Base-by-base conservation (phyloP, 2,888 invertebrate genomes). In the Drosophila differens region DNA sequence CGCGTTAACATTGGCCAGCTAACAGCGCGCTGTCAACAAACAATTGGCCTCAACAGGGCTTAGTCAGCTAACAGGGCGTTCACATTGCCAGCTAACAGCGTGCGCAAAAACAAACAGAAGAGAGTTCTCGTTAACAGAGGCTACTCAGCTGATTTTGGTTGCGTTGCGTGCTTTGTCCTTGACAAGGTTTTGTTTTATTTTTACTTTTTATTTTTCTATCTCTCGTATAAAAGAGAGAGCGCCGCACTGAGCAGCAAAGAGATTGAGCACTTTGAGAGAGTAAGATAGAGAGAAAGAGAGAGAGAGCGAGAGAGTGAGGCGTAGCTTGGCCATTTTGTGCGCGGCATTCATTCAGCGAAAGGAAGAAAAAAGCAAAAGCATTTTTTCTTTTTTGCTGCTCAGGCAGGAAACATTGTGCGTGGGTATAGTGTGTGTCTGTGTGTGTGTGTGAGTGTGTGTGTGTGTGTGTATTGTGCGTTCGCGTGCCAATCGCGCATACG, bases 111-210 rank as follows among this genome's bases (percentile, higher is more conserved):
- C 76, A 79, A 54, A 74, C 44, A 55, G 54, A 51, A 39, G 58
- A 54, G 60, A 52, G 54, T 44, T 37, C 10, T 28, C 5, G 9
- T 39, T 52, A 60, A 65, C 58, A 63, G 69, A 55, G 52, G 58
- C 71, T 55, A 83, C 90, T 79, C 91, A 88, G 91, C 87, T 91
- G 91, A 85, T 88, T 89, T 78, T 54, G 57, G 67, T 66, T 72
- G 74, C 81, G 88, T 77, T 87, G 82, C 74, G 76, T 77, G 74
- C 80, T 84, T 89, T 91, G 89, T 89, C 91, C 89, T 89, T 89
- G 91, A 91, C 85, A 91, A 89, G 89, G 91, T 90, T 91, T 90
- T 88, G 72, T 79, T 91, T 91, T 85, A 83, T 76, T 62, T 62
- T 61, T 54, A 53, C 52, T 61, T 57, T 61, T 39, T 32, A 41